Conservation (phyloP, 2,797 vertebrate species). For the Sebastes steindachneri region DNA sequence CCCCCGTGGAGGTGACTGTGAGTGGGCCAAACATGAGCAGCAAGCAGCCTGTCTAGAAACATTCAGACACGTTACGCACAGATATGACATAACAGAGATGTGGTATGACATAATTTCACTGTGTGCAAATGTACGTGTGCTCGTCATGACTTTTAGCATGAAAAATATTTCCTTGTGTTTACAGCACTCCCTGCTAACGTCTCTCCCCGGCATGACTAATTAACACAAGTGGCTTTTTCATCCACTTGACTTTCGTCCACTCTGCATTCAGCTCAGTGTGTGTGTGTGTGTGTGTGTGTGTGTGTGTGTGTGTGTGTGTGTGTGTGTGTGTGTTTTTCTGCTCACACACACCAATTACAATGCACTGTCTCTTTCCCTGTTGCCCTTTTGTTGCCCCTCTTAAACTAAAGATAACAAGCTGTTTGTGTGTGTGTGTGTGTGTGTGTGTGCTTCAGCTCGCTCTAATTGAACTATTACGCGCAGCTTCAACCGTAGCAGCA, state of each 20-base stretch:
- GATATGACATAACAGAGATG: background rate
- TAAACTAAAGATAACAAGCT: conserved; percentile 17
- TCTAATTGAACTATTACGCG: background rate
- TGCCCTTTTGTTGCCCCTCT: conserved; percentile 11
- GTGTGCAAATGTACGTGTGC: background rate
- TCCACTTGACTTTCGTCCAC: conserved; percentile 34
- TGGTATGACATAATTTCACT: background rate
- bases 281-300: conserved; percentile 5
- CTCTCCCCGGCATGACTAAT: conserved; percentile 22
- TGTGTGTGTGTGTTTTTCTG: conserved; percentile 4
- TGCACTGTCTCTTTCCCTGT: background rate
- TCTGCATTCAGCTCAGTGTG: conserved; percentile 1
- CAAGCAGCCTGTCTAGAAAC: background rate
- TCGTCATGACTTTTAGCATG: background rate
- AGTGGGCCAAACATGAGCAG: background rate
- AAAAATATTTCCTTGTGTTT: conserved; percentile 10
- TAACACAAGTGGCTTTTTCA: conserved; percentile 40
- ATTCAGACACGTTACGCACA: background rate
- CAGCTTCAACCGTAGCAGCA: background rate
- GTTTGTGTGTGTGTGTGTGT: background rate
- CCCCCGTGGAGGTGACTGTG: background rate
- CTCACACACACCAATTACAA: conserved; percentile 9
- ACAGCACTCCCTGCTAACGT: background rate
- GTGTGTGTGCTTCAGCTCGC: background rate
- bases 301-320: conserved; percentile 1